Percentiles rank a stretch among this genome's conserved stretches.
Evolutionary conservation across 1,140 invertebrate genomes (phyloP).

Genomic region (Orchesella cincta): DNA sequence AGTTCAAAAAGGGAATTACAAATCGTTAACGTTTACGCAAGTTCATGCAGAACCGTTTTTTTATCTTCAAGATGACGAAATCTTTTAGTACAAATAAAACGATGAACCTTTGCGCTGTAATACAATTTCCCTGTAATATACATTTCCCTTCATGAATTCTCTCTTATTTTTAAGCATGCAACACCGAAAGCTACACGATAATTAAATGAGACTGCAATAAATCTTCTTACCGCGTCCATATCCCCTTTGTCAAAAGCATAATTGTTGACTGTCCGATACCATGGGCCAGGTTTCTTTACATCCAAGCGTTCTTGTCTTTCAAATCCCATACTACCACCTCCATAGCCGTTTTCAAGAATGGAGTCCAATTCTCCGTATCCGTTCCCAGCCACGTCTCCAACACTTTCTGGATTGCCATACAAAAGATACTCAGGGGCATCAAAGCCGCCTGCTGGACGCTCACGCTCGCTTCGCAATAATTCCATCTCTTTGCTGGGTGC

Average conservation of each 20-base stretch:
- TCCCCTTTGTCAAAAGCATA: constrained; percentile 58
- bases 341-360: constrained; percentile 32
- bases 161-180: too few relatives aligned
- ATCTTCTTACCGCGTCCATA: constrained; percentile 1
- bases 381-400: constrained; percentile 50
- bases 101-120: too few relatives aligned
- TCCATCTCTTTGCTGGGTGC: background rate
- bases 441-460: background rate
- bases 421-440: background rate
- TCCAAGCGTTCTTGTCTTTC: constrained; percentile 81
- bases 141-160: background rate
- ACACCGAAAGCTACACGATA: too few relatives aligned
- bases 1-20: too few relatives aligned
- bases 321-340: constrained; percentile 64
- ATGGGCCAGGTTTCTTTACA: constrained; percentile 91
- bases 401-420: constrained; percentile 52
- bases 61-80: too few relatives aligned
- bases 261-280: constrained; percentile 65
- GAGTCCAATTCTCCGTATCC: background rate
- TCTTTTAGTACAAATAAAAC: too few relatives aligned
- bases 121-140: too few relatives aligned
- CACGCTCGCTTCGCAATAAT: background rate
- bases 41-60: too few relatives aligned
- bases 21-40: too few relatives aligned
- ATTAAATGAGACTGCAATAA: too few relatives aligned